Conservation (phyloP, 2,113 vertebrate genomes). For the Orycteropus afer region DNA sequence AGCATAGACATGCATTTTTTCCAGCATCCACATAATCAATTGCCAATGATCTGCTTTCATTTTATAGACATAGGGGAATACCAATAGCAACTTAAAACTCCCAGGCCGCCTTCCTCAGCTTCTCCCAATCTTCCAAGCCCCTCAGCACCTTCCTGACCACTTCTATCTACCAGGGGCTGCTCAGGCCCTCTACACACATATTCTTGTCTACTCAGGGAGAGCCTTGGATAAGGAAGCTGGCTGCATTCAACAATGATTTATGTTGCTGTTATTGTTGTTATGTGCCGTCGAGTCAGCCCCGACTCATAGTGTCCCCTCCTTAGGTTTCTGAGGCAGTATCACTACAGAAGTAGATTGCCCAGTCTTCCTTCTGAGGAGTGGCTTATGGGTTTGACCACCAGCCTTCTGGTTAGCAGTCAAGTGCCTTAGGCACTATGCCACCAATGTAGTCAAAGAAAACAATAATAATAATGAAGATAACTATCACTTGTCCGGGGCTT, state of each 20-base stretch:
- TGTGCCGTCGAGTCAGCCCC: too few relatives aligned
- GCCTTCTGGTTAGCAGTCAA: too few relatives aligned
- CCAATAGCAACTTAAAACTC: background rate
- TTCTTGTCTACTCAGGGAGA: background rate
- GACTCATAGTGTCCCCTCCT: too few relatives aligned
- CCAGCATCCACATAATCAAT: too few relatives aligned
- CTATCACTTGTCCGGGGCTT: background rate
- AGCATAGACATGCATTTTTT: background rate
- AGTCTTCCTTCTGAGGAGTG: too few relatives aligned
- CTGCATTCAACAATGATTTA: rapidly evolving
- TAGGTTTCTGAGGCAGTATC: too few relatives aligned
- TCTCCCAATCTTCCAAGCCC: background rate
- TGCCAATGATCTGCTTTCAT: background rate
- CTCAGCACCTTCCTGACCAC: background rate
- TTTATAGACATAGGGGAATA: background rate
- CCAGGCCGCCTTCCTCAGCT: background rate
- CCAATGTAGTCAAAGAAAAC: background rate
- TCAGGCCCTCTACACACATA: rapidly evolving
- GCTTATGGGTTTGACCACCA: too few relatives aligned
- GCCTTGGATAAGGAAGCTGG: background rate
- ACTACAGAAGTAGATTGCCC: too few relatives aligned
- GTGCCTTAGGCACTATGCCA: background rate
- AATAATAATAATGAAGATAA: rapidly evolving
- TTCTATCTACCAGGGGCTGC: background rate
- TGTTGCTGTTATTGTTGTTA: too few relatives aligned